phyloP scores from a whole-genome alignment of 2,113 vertebrate species.

The Echinops telfairi region DNA sequence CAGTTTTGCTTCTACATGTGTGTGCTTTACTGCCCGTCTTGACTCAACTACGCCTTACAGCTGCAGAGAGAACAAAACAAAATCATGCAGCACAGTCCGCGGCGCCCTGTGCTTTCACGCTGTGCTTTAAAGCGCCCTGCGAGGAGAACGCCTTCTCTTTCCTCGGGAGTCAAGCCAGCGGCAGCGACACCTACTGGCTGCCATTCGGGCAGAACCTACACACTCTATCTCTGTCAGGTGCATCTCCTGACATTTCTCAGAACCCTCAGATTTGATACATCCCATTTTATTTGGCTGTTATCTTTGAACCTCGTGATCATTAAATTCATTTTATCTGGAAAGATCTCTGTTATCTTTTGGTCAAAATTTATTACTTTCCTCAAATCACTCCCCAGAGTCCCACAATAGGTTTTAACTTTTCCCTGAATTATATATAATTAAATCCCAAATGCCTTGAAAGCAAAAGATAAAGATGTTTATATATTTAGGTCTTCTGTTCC shows the following conservation, averaged over 20 bases:
- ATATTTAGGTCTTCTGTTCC: background rate
- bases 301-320: background rate
- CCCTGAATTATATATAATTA: background rate
- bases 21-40: background rate
- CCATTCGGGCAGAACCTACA: too few relatives aligned
- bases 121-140: background rate
- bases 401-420: background rate
- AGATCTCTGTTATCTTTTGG: background rate
- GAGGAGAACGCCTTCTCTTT: background rate
- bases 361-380: background rate
- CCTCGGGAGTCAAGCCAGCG: background rate
- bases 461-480: background rate
- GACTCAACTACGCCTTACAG: background rate
- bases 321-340: background rate
- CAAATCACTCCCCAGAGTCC: background rate
- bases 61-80: background rate
- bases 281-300: background rate
- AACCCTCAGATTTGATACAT: background rate
- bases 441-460: background rate
- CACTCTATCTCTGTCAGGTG: background rate
- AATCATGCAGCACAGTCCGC: background rate
- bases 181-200: background rate
- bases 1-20: background rate
- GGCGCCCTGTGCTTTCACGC: background rate
- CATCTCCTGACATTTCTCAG: background rate